Base-by-base conservation (phyloP, 2,797 vertebrate genomes). In the Leptoclinus maculatus region DNA sequence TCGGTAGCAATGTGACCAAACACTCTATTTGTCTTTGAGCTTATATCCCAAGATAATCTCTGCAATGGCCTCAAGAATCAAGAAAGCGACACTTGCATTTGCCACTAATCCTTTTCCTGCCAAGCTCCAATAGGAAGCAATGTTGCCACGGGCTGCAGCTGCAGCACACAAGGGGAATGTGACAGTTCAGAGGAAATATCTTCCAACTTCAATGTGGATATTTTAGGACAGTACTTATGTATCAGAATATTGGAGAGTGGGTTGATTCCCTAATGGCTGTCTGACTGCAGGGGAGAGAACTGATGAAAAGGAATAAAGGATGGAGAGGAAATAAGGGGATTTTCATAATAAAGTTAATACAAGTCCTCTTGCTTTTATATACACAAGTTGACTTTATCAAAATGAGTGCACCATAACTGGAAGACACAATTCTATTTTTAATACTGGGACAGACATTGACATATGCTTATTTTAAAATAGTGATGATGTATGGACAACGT, bases 41-140 rank as follows among this genome's bases (percentile, higher is more conserved):
- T 74, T 72, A 66, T 60, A 78, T 87, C 74, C 76, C 67, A 19
- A 83, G 79, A 87, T 85, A 82, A 89, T 91, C 82, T 88, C 43
- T 32, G 82, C 64, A 79, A 88, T 65, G 53, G 81, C 73, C 77
- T 82, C 63, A 75, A 81, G 77, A 78, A 80, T 82, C 60, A 74
- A 80, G 75, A 78, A 80, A 77, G 66, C 49, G 4, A 80, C 68
- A 80, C 69, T 84, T 76, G 80, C 65, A 76, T 86, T 83, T 51
- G 65, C 54, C 49, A 29, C 83, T 89, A 89, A 91, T 91, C 85
- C 74, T 66, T 75, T 73, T 67, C 47, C 74, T 78, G 70, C 76
- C 58, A 63, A 66, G 58, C 74, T 75, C 64, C 76, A 68, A 72
- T 36, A 71, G 59, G 45, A 85, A 43, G 77, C 53, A 71, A 51